Base-by-base conservation (phyloP, 2,888 invertebrate genomes). In the Taphrorychus bicolor region DNA sequence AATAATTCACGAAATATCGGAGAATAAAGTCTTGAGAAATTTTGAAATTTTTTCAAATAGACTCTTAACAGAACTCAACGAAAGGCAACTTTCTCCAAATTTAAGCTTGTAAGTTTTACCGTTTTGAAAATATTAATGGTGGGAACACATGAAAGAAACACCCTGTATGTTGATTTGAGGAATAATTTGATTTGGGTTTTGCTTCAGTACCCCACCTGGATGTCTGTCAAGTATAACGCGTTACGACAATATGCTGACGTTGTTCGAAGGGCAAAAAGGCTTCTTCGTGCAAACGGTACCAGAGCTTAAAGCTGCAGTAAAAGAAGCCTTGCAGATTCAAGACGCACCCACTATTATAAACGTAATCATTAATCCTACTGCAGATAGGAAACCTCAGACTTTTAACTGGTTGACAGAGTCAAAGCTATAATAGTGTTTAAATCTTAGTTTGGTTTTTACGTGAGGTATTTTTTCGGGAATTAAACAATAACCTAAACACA, bases 371-470 rank as follows among this genome's bases (percentile, higher is more conserved):
- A 90, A 89, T 80, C 94, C 97, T 2, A 87, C 89, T 70, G 93
- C 97, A 11, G 94, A 92, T 79, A 88, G 97, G 71, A 97, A 97
- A 82, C 89, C 92, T 41, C 98, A 98, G 84, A 87, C 91, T 16
- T 96, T 95, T 81, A 91, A 87, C 79, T 97, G 97, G 97, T 85
- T 97, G 3, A 96, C 97, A 0, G 93, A 95, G 83, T 95, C 96
- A 4, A 97, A 97, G 82, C 84, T 95, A 75, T 94, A 86, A 87
- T n/a, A n/a, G n/a, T n/a, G n/a, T n/a, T n/a, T n/a, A n/a, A n/a
- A n/a, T n/a, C n/a, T n/a, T n/a, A n/a, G n/a, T n/a, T n/a, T n/a
- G n/a, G n/a, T n/a, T n/a, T n/a, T n/a, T n/a, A n/a, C n/a, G n/a
- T n/a, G n/a, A n/a, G n/a, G n/a, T n/a, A n/a, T n/a, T n/a, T n/a